Conservation (phyloP, 2,113 vertebrate species). For the Neoarius graeffei region DNA sequence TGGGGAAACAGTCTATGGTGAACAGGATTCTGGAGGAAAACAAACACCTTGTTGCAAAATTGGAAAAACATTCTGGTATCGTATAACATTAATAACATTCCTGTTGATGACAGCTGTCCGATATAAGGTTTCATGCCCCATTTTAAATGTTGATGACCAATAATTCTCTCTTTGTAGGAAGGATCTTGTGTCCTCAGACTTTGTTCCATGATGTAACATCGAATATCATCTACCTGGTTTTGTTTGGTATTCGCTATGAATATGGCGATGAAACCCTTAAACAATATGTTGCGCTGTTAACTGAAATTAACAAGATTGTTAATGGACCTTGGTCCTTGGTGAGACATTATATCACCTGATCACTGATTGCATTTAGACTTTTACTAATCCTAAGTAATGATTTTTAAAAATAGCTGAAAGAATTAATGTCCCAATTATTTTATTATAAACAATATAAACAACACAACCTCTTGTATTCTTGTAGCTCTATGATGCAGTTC, state of each 20-base stretch:
- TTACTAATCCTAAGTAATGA: background rate
- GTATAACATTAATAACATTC: background rate
- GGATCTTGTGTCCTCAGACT: constrained; percentile 49
- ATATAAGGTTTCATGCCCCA: background rate
- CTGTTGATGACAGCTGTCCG: background rate
- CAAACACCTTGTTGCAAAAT: constrained; percentile 34
- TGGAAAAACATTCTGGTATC: constrained; percentile 55
- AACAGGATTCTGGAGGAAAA: constrained; percentile 69
- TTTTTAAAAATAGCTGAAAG: background rate
- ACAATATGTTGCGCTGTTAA: constrained; percentile 47
- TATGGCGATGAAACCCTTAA: constrained; percentile 64
- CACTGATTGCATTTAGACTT: background rate
- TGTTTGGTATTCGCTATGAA: constrained; percentile 67
- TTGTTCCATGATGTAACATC: constrained; percentile 63
- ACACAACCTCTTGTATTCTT: background rate
- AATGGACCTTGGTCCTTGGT: constrained; percentile 61
- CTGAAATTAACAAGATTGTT: constrained; percentile 30
- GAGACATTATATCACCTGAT: background rate
- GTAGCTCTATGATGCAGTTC: constrained; percentile 52
- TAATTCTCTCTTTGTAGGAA: constrained; percentile 34
- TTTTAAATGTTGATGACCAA: background rate
- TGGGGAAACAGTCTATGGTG: constrained; percentile 78
- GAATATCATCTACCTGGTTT: constrained; percentile 71
- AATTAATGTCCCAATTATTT: background rate
- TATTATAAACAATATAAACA: background rate